phyloP scores from a whole-genome alignment of 2,113 vertebrate species.

The Chloropsis cyanopogon region DNA sequence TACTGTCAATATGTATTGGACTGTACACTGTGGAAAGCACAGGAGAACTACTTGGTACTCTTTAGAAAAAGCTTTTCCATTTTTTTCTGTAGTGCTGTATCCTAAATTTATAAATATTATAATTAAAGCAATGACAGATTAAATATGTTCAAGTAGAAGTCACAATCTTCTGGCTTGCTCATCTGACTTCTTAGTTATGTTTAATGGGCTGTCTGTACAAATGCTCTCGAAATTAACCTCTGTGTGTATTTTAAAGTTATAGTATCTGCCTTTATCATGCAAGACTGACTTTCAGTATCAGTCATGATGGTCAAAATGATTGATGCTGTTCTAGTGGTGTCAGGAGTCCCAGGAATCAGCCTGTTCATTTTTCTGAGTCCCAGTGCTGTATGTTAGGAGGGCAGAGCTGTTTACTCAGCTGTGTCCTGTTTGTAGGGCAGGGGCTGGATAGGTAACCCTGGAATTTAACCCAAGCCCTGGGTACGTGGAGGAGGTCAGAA shows the following conservation, averaged over 20 bases:
- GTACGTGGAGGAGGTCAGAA: neutral
- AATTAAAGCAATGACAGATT: neutral
- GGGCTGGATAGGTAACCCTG: neutral
- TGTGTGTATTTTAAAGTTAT: neutral
- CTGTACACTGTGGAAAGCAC: neutral
- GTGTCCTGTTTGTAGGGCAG: neutral
- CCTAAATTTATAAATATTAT: neutral
- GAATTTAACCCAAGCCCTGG: neutral
- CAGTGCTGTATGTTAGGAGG: neutral
- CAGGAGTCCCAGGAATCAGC: neutral
- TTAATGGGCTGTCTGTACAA: neutral
- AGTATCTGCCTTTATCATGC: neutral
- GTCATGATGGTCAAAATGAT: neutral
- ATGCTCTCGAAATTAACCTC: neutral
- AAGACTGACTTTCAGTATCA: neutral
- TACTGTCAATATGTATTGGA: neutral
- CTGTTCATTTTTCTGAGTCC: neutral
- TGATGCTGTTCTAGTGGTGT: neutral
- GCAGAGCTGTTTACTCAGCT: constrained; percentile 30
- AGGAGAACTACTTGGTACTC: neutral
- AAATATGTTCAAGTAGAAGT: neutral
- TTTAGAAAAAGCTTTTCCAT: neutral
- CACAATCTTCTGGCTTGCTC: neutral
- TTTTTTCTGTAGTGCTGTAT: neutral
- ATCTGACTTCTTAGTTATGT: neutral